Conservation (phyloP, 2,797 vertebrate genomes). For the Coranthus polyacanthus region DNA sequence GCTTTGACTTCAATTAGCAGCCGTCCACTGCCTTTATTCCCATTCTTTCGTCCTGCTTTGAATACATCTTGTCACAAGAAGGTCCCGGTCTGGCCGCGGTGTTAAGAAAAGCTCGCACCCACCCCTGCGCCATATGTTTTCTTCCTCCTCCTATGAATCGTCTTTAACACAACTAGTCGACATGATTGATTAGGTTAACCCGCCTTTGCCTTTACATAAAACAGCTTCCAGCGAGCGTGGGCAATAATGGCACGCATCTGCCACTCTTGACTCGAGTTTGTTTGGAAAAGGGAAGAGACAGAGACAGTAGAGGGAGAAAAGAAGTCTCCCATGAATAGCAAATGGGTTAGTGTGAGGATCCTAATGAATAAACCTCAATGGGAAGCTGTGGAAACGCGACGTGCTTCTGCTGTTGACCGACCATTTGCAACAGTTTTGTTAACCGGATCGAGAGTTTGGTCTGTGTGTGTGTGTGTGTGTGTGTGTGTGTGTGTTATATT, state of each 20-base stretch:
- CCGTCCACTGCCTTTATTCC: slow-evolving; percentile 70
- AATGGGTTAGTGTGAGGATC: slow-evolving; percentile 81
- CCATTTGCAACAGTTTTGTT: slow-evolving; percentile 74
- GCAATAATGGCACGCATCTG: slow-evolving; percentile 87
- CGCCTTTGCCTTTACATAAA: slow-evolving; percentile 81
- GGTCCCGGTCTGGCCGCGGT: slow-evolving; percentile 71
- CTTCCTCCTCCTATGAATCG: slow-evolving; percentile 70
- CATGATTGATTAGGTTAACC: slow-evolving; percentile 89
- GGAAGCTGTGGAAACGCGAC: slow-evolving; percentile 76
- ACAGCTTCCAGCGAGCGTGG: slow-evolving; percentile 80
- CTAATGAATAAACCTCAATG: slow-evolving; percentile 87
- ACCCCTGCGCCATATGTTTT: slow-evolving; percentile 86
- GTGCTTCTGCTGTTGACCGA: slow-evolving; percentile 66
- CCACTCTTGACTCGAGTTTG: slow-evolving; percentile 75
- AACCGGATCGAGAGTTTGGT: too few species aligned
- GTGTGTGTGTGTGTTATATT: slow-evolving; percentile 10
- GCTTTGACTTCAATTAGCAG: slow-evolving; percentile 84
- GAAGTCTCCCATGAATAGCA: slow-evolving; percentile 84
- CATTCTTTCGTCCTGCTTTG: slow-evolving; percentile 57
- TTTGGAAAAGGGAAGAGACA: slow-evolving; percentile 56
- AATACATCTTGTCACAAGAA: slow-evolving; percentile 82
- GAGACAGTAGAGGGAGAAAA: not conserved
- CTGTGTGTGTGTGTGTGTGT: slow-evolving; percentile 33
- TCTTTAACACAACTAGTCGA: slow-evolving; percentile 85
- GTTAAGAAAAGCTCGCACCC: slow-evolving; percentile 76